Evolutionary conservation across 2,113 vertebrate genomes (phyloP), one percentile per base, ranked within the genome.

Genomic region (Mirza zaza): DNA sequence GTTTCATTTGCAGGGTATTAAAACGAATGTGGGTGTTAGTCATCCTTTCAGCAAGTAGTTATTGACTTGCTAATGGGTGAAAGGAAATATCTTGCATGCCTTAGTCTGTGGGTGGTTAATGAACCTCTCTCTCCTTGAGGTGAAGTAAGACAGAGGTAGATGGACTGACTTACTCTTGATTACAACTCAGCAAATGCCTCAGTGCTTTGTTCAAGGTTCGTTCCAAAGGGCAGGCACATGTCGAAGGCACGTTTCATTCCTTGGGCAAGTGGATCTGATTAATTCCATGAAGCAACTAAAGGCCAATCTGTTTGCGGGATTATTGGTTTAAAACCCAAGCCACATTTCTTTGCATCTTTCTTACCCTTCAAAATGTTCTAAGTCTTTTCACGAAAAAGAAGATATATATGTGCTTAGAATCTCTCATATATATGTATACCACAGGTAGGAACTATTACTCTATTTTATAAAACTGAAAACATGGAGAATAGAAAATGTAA

Each of bases 401-500:
- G 4, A 4, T 45, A 71, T 63, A 23, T 73, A 3, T 59, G 14
- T 87, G 39, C 34, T 67, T 75, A 87, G 65, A 73, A 57, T 87
- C n/a, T 85, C 8, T 65, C 48, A 55, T 36, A 18, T 32, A 45
- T 13, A 13, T 27, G 55, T 52, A 5, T 29, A 32, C 39, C 80
- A 89, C 48, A 59, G 36, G 55, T 29, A 65, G 13, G 36, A 67
- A 42, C 50, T 77, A 55, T 65, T 91, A 81, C 52, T 94, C 81
- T 71, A 27, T 68, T 87, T 79, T 39, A n/a, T 65, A 50, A 70
- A 67, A 80, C n/a, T 73, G 61, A 96, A 89, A 95, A 45, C 65
- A 87, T 55, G 48, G n/a, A 21, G 10, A 80, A 59, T 32, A 90
- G 50, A 88, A 61, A 59, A 83, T 63, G 34, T 73, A 61, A 59